phyloP scores from a whole-genome alignment of 2,888 invertebrate species.

The Melanostoma mellinum region DNA sequence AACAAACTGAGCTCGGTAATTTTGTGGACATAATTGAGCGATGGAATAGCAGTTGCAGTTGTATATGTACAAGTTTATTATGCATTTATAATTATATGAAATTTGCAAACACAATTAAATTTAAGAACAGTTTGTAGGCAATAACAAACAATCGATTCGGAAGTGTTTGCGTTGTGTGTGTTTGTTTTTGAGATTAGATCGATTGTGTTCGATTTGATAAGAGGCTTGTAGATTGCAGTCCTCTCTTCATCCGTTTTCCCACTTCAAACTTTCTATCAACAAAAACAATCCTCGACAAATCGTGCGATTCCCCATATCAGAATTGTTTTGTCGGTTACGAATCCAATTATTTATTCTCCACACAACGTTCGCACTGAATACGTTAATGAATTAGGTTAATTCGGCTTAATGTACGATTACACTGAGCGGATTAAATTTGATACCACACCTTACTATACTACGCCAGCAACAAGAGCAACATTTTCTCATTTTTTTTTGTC shows the following conservation, averaged over 20 bases:
- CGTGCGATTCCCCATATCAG: background rate
- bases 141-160: background rate
- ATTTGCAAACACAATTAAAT: constrained; percentile 30
- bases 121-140: constrained; percentile 2
- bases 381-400: constrained; percentile 72
- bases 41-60: constrained; percentile 35
- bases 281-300: background rate
- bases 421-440: constrained; percentile 60
- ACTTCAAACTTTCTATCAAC: background rate
- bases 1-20: constrained; percentile 16
- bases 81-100: constrained; percentile 28
- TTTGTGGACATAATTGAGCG: constrained; percentile 51
- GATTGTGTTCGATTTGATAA: constrained; percentile 25
- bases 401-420: constrained; percentile 70
- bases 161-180: background rate
- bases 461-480: too few species aligned
- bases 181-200: constrained; percentile 36
- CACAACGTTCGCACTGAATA: constrained; percentile 39
- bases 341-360: constrained; percentile 65
- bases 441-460: constrained; percentile 11
- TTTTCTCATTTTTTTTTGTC: constrained; percentile 8
- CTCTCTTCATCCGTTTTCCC: constrained; percentile 21
- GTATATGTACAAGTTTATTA: constrained; percentile 1
- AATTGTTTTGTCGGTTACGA: background rate
- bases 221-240: constrained; percentile 20